A percentile compares a stretch with the other conserved stretches of the same genome.
Conservation (phyloP, 35 echinoderm and acorn worm species). For the Apostichopus californicus region DNA sequence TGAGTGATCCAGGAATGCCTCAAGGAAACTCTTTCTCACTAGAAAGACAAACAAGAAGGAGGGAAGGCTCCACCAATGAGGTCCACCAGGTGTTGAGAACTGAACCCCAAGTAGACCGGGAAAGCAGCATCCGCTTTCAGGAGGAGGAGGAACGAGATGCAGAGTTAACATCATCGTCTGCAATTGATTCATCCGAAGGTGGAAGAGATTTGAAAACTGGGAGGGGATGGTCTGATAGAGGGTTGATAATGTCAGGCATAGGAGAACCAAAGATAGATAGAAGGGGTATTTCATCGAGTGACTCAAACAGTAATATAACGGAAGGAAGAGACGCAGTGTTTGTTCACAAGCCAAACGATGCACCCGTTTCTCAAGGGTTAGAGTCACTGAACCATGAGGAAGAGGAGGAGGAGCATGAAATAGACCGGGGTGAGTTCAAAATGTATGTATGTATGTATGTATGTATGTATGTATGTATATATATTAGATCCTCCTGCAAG, state of each 20-base stretch:
- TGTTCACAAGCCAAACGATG: neutral
- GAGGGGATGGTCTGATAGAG: neutral
- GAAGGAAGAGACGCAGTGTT: neutral
- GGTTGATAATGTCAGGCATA: neutral
- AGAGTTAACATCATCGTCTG: neutral
- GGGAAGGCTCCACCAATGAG: neutral
- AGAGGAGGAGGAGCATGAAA: constrained; percentile 9
- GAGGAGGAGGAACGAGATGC: neutral
- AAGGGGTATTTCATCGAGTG: neutral
- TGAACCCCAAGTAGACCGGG: neutral
- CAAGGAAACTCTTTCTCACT: neutral
- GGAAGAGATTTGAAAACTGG: neutral
- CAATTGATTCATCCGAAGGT: neutral
- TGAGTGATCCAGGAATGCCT: neutral
- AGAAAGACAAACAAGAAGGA: neutral
- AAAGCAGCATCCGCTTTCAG: neutral
- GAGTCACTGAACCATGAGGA: neutral
- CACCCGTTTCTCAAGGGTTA: neutral
- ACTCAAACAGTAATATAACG: neutral
- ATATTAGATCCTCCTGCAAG: no score
- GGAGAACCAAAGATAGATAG: neutral
- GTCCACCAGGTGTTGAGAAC: neutral
- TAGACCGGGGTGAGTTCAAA: constrained; percentile 3
- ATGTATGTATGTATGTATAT: neutral
- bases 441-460: no score